phyloP scores from a whole-genome alignment of 2,113 vertebrate genomes.

The Vicugna pacos region DNA sequence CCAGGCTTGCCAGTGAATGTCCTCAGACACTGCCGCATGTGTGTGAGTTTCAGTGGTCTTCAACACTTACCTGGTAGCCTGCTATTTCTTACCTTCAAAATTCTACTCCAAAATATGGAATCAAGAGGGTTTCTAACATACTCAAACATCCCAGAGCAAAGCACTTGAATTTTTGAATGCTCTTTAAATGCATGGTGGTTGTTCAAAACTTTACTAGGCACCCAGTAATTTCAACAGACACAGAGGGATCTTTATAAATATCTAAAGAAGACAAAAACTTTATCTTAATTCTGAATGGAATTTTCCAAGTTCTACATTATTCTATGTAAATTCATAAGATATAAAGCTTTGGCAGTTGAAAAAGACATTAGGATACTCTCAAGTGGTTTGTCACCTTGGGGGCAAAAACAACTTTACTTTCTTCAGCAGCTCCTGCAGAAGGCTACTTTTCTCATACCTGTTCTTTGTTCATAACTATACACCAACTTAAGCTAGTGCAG shows the following conservation, averaged over 20 bases:
- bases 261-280: neutral
- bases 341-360: neutral
- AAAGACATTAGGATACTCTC: slow-evolving; percentile 14
- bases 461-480: neutral
- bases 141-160: neutral
- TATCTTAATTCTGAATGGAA: slow-evolving; percentile 32
- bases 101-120: neutral
- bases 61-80: neutral
- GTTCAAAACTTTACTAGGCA: neutral
- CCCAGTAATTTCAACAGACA: neutral
- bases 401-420: neutral
- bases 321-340: neutral
- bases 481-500: neutral
- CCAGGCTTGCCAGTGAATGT: neutral
- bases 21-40: neutral
- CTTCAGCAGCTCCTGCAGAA: neutral
- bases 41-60: neutral
- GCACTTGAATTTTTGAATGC: neutral
- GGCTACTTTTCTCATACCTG: neutral
- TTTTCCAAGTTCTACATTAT: neutral
- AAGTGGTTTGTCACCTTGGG: slow-evolving; percentile 13
- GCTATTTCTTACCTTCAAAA: slow-evolving; percentile 19
- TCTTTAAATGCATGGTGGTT: neutral
- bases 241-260: neutral
- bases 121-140: neutral